A percentile compares a stretch with the other conserved stretches of the same genome.
phyloP scores from a whole-genome alignment of 2,888 invertebrate genomes.

The Drosophila merina region DNA sequence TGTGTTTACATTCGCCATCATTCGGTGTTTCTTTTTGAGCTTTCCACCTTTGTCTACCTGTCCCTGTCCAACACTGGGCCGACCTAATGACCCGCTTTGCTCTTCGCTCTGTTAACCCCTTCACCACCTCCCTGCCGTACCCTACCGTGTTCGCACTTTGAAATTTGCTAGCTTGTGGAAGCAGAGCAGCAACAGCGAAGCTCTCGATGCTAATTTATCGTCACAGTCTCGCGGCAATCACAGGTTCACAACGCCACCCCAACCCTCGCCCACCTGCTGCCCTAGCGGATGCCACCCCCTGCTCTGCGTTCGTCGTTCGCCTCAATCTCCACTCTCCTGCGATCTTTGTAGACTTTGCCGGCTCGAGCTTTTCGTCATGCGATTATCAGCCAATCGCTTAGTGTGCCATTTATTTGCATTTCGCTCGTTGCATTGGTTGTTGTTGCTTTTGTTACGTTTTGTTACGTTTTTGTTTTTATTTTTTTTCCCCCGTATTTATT shows the following conservation, averaged over 20 bases:
- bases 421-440: slow-evolving; percentile 38
- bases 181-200: slow-evolving; percentile 5
- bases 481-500: slow-evolving; percentile 7
- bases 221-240: slow-evolving; percentile 61
- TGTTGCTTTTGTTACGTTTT: slow-evolving; percentile 41
- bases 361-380: slow-evolving; percentile 66
- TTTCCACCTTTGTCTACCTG: slow-evolving; percentile 16
- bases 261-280: no score
- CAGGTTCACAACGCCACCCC: slow-evolving; percentile 59
- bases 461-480: slow-evolving; percentile 34
- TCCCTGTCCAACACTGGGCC: not conserved
- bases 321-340: not conserved
- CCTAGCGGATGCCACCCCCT: not conserved
- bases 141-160: slow-evolving; percentile 14
- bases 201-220: slow-evolving; percentile 74
- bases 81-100: slow-evolving; percentile 47
- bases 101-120: slow-evolving; percentile 31
- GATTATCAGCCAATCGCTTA: slow-evolving; percentile 78
- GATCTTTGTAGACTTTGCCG: slow-evolving; percentile 39
- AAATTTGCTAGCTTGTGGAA: slow-evolving; percentile 20
- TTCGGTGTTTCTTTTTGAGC: not conserved
- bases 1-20: slow-evolving; percentile 5
- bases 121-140: not conserved
- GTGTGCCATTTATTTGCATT: slow-evolving; percentile 75
- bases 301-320: not conserved